A percentile compares a stretch with the other conserved stretches of the same genome.
phyloP scores from a whole-genome alignment of 2,113 vertebrate genomes.

The Mesitornis unicolor region DNA sequence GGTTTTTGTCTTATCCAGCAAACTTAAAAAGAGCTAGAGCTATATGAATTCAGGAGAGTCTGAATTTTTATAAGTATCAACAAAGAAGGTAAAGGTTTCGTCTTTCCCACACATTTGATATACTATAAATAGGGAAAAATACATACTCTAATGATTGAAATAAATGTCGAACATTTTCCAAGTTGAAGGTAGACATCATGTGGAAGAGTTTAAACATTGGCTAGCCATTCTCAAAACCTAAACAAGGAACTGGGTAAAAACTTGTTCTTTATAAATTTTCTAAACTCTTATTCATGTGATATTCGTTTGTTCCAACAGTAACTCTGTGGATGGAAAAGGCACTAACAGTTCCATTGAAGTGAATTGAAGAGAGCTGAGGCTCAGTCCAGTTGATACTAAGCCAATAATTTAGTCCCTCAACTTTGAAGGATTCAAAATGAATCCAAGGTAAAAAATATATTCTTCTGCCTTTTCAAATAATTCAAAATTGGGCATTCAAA shows the following conservation, averaged over 20 bases:
- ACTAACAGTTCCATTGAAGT: neutral
- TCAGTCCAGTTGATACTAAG: neutral
- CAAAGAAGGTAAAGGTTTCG: neutral
- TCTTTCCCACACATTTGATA: neutral
- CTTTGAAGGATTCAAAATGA: neutral
- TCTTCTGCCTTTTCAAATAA: neutral
- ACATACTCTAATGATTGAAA: neutral
- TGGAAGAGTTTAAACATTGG: neutral
- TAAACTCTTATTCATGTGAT: neutral
- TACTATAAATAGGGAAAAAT: neutral
- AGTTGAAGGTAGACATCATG: neutral
- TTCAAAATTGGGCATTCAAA: neutral
- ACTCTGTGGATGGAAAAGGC: neutral
- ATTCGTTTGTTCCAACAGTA: neutral
- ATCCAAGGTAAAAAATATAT: neutral
- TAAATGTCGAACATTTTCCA: neutral
- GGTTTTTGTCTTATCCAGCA: neutral
- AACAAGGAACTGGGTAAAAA: neutral
- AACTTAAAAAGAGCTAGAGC: neutral
- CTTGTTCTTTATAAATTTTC: neutral
- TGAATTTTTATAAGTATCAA: neutral
- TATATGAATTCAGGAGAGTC: neutral
- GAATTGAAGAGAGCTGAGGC: neutral
- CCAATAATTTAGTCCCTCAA: neutral
- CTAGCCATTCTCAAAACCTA: neutral